These are phyloP conservation scores for Carollia perspicillata DNA, from an alignment of 2,113 vertebrate species.

Conservation along the genomic window DNA sequence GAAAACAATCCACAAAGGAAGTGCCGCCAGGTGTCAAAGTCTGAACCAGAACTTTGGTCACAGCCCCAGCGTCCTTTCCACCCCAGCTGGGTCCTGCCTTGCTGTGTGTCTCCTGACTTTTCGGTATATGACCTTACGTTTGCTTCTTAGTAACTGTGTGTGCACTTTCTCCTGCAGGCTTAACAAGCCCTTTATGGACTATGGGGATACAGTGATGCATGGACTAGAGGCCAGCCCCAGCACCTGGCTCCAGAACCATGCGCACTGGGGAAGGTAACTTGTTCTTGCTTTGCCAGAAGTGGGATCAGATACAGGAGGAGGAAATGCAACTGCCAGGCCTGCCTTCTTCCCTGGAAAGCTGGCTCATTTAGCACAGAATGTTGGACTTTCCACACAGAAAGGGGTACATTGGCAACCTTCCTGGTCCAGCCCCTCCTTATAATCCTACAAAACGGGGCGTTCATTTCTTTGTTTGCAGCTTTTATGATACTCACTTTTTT, in stretches of 20 bases:
- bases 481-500: neutral
- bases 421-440: neutral
- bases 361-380: neutral
- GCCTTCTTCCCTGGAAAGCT: neutral
- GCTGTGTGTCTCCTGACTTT: neutral
- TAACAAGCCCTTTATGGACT: slow-evolving; percentile 89
- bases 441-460: neutral
- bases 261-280: slow-evolving; percentile 91
- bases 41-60: neutral
- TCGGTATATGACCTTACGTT: neutral
- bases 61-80: neutral
- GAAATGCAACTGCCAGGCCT: neutral
- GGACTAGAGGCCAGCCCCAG: slow-evolving; percentile 88
- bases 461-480: neutral
- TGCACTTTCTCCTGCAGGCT: slow-evolving; percentile 45
- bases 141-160: neutral
- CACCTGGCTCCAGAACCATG: slow-evolving; percentile 86
- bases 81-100: neutral
- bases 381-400: neutral
- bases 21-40: neutral
- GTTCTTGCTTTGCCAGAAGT: neutral
- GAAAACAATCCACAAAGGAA: neutral
- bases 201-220: slow-evolving; percentile 88
- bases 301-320: neutral
- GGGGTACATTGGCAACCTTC: neutral